Conservation (phyloP, 2,888 invertebrate genomes). For the Liopterus haemorrhoidalis region DNA sequence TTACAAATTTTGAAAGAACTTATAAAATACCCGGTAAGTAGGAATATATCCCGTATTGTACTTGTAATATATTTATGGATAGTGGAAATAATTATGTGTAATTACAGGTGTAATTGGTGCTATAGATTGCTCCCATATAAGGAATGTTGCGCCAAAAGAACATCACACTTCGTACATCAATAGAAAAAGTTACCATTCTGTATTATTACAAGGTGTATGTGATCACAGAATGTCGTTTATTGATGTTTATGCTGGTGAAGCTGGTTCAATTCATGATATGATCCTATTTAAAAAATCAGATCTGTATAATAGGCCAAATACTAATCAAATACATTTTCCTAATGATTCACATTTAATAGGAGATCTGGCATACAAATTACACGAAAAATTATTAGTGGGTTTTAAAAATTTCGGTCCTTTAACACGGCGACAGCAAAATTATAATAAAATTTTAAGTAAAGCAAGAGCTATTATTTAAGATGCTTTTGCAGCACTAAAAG, state of each 20-base stretch:
- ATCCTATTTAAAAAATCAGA: constrained; percentile 20
- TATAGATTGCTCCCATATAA: constrained; percentile 30
- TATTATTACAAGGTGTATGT: constrained; percentile 29
- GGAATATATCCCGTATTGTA: not conserved
- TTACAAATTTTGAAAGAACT: constrained; percentile 12
- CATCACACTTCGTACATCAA: constrained; percentile 28
- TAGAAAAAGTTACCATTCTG: constrained; percentile 26
- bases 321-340: constrained; percentile 6
- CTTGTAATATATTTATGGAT: too few relatives aligned
- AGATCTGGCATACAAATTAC: constrained; percentile 27
- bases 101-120: constrained; percentile 26
- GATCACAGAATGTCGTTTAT: constrained; percentile 23
- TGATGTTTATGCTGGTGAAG: constrained; percentile 29
- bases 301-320: constrained; percentile 14
- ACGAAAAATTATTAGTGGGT: constrained; percentile 19
- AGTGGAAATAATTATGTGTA: too few relatives aligned
- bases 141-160: constrained; percentile 26
- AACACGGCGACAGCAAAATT: constrained; percentile 25
- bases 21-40: constrained; percentile 15
- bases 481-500: constrained; percentile 30
- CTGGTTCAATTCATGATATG: constrained; percentile 28
- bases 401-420: constrained; percentile 19
- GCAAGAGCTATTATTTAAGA: constrained; percentile 28
- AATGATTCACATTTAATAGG: constrained; percentile 24
- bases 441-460: constrained; percentile 25